Percentiles rank a stretch among this genome's conserved stretches.
phyloP scores from a whole-genome alignment of 2,888 invertebrate genomes.

The Coleophora deauratella region DNA sequence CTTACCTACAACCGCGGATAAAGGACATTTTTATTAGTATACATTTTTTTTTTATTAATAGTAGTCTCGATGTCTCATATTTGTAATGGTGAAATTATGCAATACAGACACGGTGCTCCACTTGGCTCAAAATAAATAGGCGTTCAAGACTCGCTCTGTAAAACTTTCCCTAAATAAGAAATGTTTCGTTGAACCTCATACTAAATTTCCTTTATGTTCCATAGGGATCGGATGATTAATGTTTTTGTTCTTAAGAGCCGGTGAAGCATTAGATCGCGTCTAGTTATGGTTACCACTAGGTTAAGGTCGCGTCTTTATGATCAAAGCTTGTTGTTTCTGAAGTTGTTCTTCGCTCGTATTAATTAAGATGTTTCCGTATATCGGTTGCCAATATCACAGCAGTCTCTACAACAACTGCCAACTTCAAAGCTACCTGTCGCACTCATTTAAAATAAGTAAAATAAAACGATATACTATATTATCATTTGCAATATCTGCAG shows the following conservation, averaged over 20 bases:
- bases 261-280: conserved; percentile 33
- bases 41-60: too few relatives aligned
- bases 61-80: too few relatives aligned
- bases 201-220: not conserved
- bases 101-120: not conserved
- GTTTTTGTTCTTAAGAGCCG: conserved; percentile 24
- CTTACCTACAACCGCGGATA: not conserved
- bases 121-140: conserved; percentile 1
- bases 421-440: conserved; percentile 3
- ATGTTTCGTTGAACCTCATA: too few relatives aligned
- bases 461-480: too few relatives aligned
- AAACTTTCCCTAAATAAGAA: too few relatives aligned
- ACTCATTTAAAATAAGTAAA: too few relatives aligned
- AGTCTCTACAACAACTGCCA: conserved; percentile 34
- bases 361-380: conserved; percentile 19
- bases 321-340: conserved; percentile 44
- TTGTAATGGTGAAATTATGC: not conserved
- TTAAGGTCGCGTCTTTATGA: conserved; percentile 51
- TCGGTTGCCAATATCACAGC: conserved; percentile 70
- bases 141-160: too few relatives aligned
- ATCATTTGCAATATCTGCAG: too few relatives aligned
- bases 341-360: conserved; percentile 31
- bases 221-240: conserved; percentile 23
- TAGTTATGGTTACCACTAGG: conserved; percentile 66
- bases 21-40: too few relatives aligned